Evolutionary conservation across 2,888 invertebrate species (phyloP).

Genomic region (Macropis europaea): DNA sequence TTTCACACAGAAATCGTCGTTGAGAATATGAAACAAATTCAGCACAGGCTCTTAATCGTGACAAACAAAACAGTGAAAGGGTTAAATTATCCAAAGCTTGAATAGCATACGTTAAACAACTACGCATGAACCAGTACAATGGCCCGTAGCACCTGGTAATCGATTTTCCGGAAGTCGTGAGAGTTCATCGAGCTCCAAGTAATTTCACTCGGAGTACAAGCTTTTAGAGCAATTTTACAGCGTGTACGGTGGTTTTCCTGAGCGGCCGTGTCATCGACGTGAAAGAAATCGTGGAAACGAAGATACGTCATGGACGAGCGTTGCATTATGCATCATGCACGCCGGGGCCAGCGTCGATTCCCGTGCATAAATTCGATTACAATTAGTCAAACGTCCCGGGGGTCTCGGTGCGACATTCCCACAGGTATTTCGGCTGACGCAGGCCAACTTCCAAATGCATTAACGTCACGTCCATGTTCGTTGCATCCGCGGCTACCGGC

Average conservation of each 20-base stretch:
- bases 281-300: conserved; percentile 25
- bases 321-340: conserved; percentile 38
- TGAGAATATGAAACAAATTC: too few relatives aligned
- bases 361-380: conserved; percentile 49
- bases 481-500: too few relatives aligned
- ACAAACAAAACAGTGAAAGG: too few relatives aligned
- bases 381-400: conserved; percentile 51
- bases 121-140: too few relatives aligned
- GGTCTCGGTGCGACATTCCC: conserved; percentile 39
- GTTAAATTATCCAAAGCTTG: too few relatives aligned
- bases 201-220: conserved; percentile 1
- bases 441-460: conserved; percentile 32
- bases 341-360: conserved; percentile 33
- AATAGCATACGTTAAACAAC: too few relatives aligned
- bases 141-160: too few relatives aligned
- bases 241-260: background rate
- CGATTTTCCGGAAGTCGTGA: too few relatives aligned
- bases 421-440: conserved; percentile 48
- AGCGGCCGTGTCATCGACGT: conserved; percentile 20
- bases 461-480: conserved; percentile 38
- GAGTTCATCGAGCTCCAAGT: too few relatives aligned
- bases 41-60: too few relatives aligned
- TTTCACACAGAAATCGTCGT: too few relatives aligned
- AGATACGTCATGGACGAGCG: conserved; percentile 11
- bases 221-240: conserved; percentile 8